A percentile compares a stretch with the other conserved stretches of the same genome.
Conservation (phyloP, 92 coral and sea anemone genomes). For the Epizoanthus illoricatus region DNA sequence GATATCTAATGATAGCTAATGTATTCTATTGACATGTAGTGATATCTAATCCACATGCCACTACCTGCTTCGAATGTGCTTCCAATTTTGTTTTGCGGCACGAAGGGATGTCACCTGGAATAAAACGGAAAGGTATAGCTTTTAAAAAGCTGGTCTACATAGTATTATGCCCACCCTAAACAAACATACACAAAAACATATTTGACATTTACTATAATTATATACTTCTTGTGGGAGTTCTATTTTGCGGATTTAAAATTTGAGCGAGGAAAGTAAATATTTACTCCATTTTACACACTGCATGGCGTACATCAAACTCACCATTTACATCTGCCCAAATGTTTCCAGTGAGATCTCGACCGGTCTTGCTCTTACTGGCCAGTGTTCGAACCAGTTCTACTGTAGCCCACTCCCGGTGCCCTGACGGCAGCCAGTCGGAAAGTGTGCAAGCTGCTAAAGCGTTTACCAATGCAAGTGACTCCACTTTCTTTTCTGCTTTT, state of each 20-base stretch:
- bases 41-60: neutral
- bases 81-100: constrained; percentile 69
- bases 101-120: constrained; percentile 73
- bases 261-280: no score
- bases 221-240: no score
- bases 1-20: neutral
- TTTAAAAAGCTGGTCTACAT: neutral
- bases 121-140: neutral
- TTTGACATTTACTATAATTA: no score
- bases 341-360: constrained; percentile 43
- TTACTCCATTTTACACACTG: neutral
- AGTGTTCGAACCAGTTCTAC: constrained; percentile 76
- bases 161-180: no score
- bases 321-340: constrained; percentile 70
- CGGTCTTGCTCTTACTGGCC: constrained; percentile 58
- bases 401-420: constrained; percentile 80
- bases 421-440: constrained; percentile 72
- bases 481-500: constrained; percentile 41
- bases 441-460: constrained; percentile 85
- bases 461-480: constrained; percentile 73
- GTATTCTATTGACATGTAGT: neutral
- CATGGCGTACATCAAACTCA: neutral
- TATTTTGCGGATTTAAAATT: no score
- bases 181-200: no score
- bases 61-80: constrained; percentile 80